phyloP scores from a whole-genome alignment of 2,113 vertebrate species.

The Pan paniscus region DNA sequence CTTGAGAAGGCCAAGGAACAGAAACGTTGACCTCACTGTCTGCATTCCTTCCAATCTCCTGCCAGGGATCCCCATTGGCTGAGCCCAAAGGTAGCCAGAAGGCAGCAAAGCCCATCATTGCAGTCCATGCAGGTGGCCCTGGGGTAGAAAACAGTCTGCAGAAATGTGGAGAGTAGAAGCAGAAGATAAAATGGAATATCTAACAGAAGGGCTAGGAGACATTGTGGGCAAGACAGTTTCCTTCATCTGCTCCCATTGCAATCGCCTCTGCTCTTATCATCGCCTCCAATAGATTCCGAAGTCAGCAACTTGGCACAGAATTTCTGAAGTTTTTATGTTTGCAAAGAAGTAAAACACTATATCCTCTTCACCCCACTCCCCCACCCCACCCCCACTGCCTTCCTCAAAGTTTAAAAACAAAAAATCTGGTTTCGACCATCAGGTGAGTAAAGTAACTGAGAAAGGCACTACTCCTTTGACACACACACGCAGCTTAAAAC shows the following conservation, averaged over 20 bases:
- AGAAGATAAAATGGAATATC: background rate
- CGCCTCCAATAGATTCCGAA: background rate
- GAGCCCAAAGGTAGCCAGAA: background rate
- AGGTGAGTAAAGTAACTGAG: background rate
- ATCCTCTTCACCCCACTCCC: background rate
- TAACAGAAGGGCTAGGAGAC: background rate
- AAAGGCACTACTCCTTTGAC: background rate
- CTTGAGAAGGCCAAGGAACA: background rate
- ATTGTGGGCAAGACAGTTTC: background rate
- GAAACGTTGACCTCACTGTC: background rate
- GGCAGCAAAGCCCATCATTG: background rate
- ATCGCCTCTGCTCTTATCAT: slow-evolving; percentile 17
- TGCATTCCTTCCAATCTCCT: background rate
- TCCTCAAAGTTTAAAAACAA: background rate
- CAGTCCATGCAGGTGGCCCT: background rate
- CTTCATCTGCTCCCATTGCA: background rate
- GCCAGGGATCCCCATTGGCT: background rate
- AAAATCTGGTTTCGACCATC: background rate
- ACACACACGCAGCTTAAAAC: background rate
- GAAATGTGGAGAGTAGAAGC: background rate
- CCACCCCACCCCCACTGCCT: background rate
- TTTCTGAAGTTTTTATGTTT: slow-evolving; percentile 11
- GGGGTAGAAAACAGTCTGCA: background rate
- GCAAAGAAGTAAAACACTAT: background rate
- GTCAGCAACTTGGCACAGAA: background rate